Conservation (phyloP, 2,888 invertebrate genomes). For the Xestia ashworthii region DNA sequence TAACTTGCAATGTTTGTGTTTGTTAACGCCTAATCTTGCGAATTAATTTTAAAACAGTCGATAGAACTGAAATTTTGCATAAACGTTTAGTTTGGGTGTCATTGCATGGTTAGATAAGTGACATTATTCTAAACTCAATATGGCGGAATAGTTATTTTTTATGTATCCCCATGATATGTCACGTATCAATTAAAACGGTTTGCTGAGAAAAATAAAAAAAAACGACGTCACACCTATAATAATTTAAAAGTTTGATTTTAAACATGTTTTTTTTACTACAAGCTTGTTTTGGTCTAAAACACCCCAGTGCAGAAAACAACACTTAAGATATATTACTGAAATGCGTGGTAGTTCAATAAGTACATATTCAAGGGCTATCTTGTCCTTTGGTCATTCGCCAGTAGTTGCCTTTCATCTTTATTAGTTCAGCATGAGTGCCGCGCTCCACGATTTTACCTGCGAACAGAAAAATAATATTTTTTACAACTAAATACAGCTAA, state of each 20-base stretch:
- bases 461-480: slow-evolving; percentile 25
- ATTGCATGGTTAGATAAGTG: neutral
- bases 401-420: slow-evolving; percentile 92
- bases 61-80: neutral
- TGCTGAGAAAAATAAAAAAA: neutral
- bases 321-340: neutral
- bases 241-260: too few relatives aligned
- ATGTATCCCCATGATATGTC: neutral
- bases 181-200: neutral
- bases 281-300: neutral
- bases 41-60: neutral
- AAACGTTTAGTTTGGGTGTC: neutral
- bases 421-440: slow-evolving; percentile 93
- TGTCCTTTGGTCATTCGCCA: slow-evolving; percentile 90
- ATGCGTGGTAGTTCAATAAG: neutral
- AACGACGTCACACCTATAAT: neutral
- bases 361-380: slow-evolving; percentile 69
- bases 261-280: too few relatives aligned
- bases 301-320: neutral
- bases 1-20: neutral
- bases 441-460: slow-evolving; percentile 93
- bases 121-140: neutral
- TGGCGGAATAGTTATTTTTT: neutral
- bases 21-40: neutral
- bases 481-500: neutral